Conservation (phyloP, 2,888 invertebrate genomes). For the Linhomoeus sp. region DNA sequence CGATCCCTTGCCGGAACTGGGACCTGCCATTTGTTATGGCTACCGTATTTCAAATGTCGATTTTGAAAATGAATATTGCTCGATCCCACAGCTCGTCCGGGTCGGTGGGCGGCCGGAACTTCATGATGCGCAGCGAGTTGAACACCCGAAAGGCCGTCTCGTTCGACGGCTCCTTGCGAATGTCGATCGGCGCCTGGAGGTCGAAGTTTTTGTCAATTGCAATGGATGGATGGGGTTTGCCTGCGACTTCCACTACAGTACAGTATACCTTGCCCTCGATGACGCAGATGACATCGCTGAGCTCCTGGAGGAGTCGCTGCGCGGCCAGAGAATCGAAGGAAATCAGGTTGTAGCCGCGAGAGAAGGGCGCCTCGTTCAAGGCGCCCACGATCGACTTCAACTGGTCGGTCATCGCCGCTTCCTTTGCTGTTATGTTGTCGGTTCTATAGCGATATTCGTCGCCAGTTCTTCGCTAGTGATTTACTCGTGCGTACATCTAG, state of each 20-base stretch:
- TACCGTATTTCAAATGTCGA: no score
- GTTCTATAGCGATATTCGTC: no score
- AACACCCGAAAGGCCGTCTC: slow-evolving; percentile 51
- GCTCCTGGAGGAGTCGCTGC: slow-evolving; percentile 50
- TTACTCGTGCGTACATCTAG: no score
- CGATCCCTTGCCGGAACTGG: slow-evolving; percentile 43
- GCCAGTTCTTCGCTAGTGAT: no score
- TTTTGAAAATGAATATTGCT: not conserved
- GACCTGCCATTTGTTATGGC: slow-evolving; percentile 31
- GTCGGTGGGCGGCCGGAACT: slow-evolving; percentile 47
- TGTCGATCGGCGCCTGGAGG: slow-evolving; percentile 43
- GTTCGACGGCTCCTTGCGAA: slow-evolving; percentile 53
- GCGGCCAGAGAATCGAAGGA: slow-evolving; percentile 59
- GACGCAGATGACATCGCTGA: slow-evolving; percentile 52
- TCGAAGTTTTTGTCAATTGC: no score
- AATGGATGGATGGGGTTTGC: no score
- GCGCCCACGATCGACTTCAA: slow-evolving; percentile 42
- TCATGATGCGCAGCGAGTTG: slow-evolving; percentile 48
- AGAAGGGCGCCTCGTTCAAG: slow-evolving; percentile 49
- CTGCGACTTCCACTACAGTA: no score
- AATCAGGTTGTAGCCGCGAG: slow-evolving; percentile 46
- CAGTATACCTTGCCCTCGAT: slow-evolving; percentile 41
- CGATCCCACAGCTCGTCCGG: slow-evolving; percentile 23
- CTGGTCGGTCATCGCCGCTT: slow-evolving; percentile 30
- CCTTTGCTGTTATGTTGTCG: no score